Conservation (phyloP, 2,113 vertebrate genomes). For the Siphamia tubifer region DNA sequence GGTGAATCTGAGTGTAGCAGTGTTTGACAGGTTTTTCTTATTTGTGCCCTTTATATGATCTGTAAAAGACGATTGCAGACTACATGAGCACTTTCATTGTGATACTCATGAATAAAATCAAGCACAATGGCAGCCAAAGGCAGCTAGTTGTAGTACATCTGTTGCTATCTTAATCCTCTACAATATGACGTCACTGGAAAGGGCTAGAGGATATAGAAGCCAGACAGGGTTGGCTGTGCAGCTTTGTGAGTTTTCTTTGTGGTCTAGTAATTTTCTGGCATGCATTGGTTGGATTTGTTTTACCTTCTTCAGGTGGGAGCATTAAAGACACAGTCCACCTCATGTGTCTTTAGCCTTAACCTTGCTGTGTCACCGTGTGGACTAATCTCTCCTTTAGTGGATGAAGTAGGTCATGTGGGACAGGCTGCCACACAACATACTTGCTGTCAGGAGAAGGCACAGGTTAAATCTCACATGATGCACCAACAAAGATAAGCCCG, state of each 20-base stretch:
- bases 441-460: slow-evolving; percentile 20
- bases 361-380: slow-evolving; percentile 36
- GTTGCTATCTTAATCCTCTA: slow-evolving; percentile 72
- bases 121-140: slow-evolving; percentile 64
- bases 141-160: slow-evolving; percentile 68
- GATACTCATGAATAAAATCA: slow-evolving; percentile 38
- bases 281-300: background rate
- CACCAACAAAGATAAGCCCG: slow-evolving; percentile 1
- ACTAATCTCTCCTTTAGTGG: slow-evolving; percentile 72
- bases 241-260: background rate
- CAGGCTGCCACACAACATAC: slow-evolving; percentile 48
- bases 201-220: slow-evolving; percentile 25
- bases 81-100: slow-evolving; percentile 5
- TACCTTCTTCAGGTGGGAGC: background rate
- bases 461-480: slow-evolving; percentile 35
- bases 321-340: background rate
- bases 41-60: background rate
- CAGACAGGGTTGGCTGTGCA: background rate
- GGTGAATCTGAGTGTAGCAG: background rate
- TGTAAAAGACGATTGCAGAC: background rate
- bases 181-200: slow-evolving; percentile 54
- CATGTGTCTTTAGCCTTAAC: slow-evolving; percentile 45
- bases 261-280: background rate
- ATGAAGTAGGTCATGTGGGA: slow-evolving; percentile 75
- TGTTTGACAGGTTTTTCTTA: slow-evolving; percentile 16